These are phyloP conservation scores for Pagrus major DNA, from an alignment of 2,113 vertebrate genomes.

Conservation along the genomic window DNA sequence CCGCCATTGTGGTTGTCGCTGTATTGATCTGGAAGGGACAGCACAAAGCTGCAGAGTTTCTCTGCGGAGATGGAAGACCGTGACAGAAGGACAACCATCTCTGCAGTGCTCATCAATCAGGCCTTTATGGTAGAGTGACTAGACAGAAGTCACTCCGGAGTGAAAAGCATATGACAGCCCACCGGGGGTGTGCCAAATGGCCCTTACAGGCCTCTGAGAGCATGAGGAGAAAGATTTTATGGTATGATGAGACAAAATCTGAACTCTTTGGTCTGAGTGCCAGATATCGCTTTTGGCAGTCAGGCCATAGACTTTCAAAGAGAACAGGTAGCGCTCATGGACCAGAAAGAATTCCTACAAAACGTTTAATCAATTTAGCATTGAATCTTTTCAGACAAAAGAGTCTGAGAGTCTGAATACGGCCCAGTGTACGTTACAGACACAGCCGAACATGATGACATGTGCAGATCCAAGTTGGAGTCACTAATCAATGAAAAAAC, in stretches of 20 bases:
- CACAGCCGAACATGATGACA: background rate
- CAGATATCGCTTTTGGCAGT: conserved; percentile 42
- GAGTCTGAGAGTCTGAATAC: background rate
- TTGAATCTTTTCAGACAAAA: conserved; percentile 28
- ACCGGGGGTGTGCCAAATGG: conserved; percentile 60
- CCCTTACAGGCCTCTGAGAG: conserved; percentile 42
- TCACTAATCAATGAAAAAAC: conserved; percentile 16
- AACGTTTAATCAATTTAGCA: conserved; percentile 31
- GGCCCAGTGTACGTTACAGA: background rate
- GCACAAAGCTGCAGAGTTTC: conserved; percentile 46
- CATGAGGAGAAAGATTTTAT: conserved; percentile 27
- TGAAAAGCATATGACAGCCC: conserved; percentile 64
- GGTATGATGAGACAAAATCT: conserved; percentile 56
- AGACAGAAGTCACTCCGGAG: conserved; percentile 63
- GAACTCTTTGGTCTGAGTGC: conserved; percentile 41
- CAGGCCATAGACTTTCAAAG: conserved; percentile 28
- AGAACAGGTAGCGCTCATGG: conserved; percentile 35
- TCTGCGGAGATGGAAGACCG: conserved; percentile 48
- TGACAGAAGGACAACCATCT: conserved; percentile 63
- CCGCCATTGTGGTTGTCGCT: background rate
- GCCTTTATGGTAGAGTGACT: conserved; percentile 63
- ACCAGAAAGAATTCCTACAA: conserved; percentile 21
- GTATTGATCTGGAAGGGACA: conserved; percentile 15
- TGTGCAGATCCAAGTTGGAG: background rate
- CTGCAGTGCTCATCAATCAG: conserved; percentile 71